These are phyloP conservation scores for Caerostris extrusa DNA, from an alignment of 1,140 invertebrate species.

Conservation along the genomic window DNA sequence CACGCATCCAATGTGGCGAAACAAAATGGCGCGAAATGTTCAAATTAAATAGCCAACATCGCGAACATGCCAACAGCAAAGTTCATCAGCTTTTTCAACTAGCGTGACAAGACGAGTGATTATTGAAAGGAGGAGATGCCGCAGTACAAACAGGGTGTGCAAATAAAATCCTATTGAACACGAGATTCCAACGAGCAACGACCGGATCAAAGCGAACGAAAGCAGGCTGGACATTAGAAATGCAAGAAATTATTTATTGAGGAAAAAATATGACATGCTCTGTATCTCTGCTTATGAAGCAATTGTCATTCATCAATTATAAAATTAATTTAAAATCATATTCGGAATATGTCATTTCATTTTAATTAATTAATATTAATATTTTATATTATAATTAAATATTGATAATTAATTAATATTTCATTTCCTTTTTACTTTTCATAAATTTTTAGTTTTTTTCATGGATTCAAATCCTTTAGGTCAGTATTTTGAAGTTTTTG, in stretches of 20 bases:
- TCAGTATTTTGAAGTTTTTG: no score
- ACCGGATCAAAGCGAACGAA: not conserved
- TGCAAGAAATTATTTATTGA: not conserved
- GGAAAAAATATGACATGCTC: not conserved
- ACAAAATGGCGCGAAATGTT: not conserved
- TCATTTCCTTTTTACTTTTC: no score
- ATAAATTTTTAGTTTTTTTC: no score
- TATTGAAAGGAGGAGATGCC: constrained; percentile 4
- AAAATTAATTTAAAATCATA: no score
- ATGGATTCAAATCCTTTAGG: no score
- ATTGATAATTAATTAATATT: no score
- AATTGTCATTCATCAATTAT: no score
- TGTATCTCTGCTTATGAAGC: no score
- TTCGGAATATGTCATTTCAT: no score
- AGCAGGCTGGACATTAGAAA: not conserved
- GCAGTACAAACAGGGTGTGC: constrained; percentile 13
- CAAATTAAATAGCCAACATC: not conserved
- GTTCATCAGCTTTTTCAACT: not conserved
- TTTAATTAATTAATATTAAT: no score
- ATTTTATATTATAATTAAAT: no score
- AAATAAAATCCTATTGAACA: not conserved
- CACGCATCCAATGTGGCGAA: not conserved
- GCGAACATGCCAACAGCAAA: not conserved
- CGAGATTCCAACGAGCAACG: constrained; percentile 5
- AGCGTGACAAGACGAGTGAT: not conserved